phyloP scores from a whole-genome alignment of 2,888 invertebrate genomes.

The Eristalis intricaria region DNA sequence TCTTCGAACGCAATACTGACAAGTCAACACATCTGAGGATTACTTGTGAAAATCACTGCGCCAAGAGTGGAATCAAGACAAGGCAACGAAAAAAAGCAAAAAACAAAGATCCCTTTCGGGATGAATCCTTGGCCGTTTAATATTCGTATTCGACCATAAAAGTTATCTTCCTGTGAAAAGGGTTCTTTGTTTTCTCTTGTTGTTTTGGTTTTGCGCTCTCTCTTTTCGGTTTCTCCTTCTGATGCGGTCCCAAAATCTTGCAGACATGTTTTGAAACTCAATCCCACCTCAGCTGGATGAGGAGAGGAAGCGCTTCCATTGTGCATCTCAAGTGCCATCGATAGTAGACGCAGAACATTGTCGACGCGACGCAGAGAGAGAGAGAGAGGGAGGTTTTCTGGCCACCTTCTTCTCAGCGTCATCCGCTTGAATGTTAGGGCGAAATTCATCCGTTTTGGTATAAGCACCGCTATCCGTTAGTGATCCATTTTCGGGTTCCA shows the following conservation, averaged over 20 bases:
- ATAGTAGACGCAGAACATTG: slow-evolving; percentile 33
- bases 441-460: slow-evolving; percentile 33
- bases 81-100: not conserved
- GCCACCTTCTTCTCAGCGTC: not conserved
- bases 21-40: slow-evolving; percentile 43
- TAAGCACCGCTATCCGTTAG: slow-evolving; percentile 49
- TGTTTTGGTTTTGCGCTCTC: not conserved
- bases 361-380: not conserved
- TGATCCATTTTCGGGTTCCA: slow-evolving; percentile 26
- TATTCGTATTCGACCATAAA: slow-evolving; percentile 22
- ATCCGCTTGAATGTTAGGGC: not conserved
- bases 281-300: slow-evolving; percentile 17
- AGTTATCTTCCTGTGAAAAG: slow-evolving; percentile 41
- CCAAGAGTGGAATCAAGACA: not conserved
- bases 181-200: not conserved
- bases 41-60: slow-evolving; percentile 27
- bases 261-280: slow-evolving; percentile 61
- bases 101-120: not conserved
- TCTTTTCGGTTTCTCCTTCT: not conserved
- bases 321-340: slow-evolving; percentile 54
- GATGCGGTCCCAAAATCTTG: slow-evolving; percentile 20
- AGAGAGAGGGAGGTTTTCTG: not conserved
- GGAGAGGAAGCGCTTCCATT: slow-evolving; percentile 20
- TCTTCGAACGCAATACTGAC: slow-evolving; percentile 28
- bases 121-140: slow-evolving; percentile 2